Percentiles rank a stretch among this genome's conserved stretches.
Evolutionary conservation across 2,113 vertebrate genomes (phyloP).

Genomic region (Australoheros scitulus): DNA sequence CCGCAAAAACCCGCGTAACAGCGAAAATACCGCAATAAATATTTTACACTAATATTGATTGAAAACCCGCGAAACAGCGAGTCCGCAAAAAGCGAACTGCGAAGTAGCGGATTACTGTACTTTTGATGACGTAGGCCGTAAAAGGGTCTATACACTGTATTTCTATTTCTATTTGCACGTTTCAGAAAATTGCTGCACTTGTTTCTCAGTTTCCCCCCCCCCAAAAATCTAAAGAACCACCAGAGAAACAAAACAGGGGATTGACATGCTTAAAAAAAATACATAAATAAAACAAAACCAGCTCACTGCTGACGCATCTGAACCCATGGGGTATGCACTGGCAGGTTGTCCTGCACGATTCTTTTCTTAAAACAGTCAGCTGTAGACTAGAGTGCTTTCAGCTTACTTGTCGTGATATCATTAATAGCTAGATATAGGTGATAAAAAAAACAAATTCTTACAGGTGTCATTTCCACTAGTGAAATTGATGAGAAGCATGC

Average conservation of each 20-base stretch:
- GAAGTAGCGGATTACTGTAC: no score
- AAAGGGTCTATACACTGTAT: background rate
- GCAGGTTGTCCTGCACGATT: background rate
- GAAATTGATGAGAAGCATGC: background rate
- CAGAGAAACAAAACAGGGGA: background rate
- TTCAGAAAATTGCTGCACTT: no score
- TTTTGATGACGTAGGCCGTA: no score
- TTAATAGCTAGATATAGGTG: background rate
- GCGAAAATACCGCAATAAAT: no score
- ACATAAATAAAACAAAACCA: background rate
- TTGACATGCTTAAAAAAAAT: background rate
- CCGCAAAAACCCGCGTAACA: no score
- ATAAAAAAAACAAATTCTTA: background rate
- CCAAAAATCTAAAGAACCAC: background rate
- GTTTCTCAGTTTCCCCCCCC: no score
- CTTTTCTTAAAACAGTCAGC: background rate
- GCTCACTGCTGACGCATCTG: background rate
- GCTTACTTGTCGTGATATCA: background rate
- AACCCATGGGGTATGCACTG: background rate
- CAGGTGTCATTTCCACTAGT: background rate
- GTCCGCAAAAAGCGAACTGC: no score
- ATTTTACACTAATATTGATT: no score
- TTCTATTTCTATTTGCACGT: background rate
- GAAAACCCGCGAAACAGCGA: no score
- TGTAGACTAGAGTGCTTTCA: background rate